phyloP scores from a whole-genome alignment of 2,888 invertebrate species.

The Oxycera nigricornis region DNA sequence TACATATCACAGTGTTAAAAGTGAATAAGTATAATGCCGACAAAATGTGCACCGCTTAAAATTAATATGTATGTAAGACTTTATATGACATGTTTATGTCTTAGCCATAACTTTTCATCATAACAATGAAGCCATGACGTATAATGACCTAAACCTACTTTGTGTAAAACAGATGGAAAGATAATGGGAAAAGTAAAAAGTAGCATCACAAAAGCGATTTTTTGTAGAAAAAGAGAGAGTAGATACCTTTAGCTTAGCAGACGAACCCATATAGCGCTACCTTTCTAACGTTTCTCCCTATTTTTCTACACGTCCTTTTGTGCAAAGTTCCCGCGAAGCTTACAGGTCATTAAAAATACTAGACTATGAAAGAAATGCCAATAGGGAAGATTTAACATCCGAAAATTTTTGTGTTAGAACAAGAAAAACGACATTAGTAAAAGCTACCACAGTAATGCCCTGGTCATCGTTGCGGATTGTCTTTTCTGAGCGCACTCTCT shows the following conservation, averaged over 20 bases:
- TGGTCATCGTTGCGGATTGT: too few relatives aligned
- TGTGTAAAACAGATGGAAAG: constrained; percentile 21
- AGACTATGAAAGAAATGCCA: not conserved
- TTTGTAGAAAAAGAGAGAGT: not conserved
- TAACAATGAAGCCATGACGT: not conserved
- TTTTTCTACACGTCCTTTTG: constrained; percentile 3
- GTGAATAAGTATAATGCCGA: too few relatives aligned
- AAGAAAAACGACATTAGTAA: too few relatives aligned
- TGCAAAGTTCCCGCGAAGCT: constrained; percentile 7
- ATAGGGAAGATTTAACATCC: too few relatives aligned
- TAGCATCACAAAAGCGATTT: constrained; percentile 1
- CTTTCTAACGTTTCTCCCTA: not conserved
- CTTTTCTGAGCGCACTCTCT: too few relatives aligned
- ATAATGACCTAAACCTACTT: constrained; percentile 8
- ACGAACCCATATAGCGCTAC: not conserved
- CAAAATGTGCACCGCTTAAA: not conserved
- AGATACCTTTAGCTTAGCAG: not conserved
- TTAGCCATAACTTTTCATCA: constrained; percentile 2
- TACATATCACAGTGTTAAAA: too few relatives aligned
- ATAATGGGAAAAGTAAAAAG: constrained; percentile 16
- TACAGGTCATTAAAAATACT: not conserved
- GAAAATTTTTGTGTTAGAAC: too few relatives aligned
- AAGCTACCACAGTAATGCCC: too few relatives aligned
- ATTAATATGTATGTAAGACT: not conserved
- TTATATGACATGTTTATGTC: not conserved